Conservation (phyloP, 2,113 vertebrate species). For the Hoplias malabaricus region DNA sequence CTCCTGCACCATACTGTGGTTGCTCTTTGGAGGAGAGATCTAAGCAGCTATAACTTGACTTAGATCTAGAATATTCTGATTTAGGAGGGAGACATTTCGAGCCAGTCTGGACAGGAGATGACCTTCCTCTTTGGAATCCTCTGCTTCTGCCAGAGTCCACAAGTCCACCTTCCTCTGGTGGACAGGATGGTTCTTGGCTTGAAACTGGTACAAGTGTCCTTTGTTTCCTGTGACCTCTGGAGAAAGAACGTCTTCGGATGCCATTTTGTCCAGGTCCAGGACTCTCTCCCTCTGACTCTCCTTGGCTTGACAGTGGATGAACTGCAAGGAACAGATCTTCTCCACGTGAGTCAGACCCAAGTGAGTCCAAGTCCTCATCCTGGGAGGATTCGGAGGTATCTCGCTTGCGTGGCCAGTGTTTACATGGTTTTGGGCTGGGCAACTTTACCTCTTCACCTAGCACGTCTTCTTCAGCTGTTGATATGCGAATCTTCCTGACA, state of each 20-base stretch:
- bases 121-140: constrained; percentile 31
- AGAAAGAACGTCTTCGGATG: constrained; percentile 41
- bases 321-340: constrained; percentile 68
- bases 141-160: neutral
- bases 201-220: constrained; percentile 60
- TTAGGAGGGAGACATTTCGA: neutral
- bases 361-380: constrained; percentile 66
- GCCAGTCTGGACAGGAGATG: constrained; percentile 1
- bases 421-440: constrained; percentile 45
- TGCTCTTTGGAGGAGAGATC: constrained; percentile 62
- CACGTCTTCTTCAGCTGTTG: constrained; percentile 64
- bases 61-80: neutral
- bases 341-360: constrained; percentile 60
- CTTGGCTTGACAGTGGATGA: constrained; percentile 63
- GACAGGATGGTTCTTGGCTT: constrained; percentile 60
- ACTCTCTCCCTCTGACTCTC: constrained; percentile 69
- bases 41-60: constrained; percentile 65
- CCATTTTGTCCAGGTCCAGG: constrained; percentile 41
- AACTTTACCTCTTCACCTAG: constrained; percentile 52
- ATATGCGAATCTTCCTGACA: constrained; percentile 67
- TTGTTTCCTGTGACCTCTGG: constrained; percentile 58
- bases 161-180: constrained; percentile 51
- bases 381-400: constrained; percentile 65
- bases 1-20: constrained; percentile 58
- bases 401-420: constrained; percentile 39